A percentile compares a stretch with the other conserved stretches of the same genome.
Conservation (phyloP, 2,797 vertebrate genomes). For the Pagetopsis macropterus region DNA sequence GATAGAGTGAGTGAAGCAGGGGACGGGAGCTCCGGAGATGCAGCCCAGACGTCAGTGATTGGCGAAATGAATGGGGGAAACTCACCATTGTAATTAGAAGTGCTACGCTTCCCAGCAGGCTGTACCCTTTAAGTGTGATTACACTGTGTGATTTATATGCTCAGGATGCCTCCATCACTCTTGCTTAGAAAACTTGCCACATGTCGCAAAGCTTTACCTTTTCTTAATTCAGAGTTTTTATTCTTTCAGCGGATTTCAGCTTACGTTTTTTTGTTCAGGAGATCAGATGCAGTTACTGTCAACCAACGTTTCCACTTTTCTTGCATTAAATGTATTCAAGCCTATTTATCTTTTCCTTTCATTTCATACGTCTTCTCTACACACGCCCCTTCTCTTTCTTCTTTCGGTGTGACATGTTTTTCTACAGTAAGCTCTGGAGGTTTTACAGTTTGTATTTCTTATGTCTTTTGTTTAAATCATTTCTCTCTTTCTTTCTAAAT, state of each 20-base stretch:
- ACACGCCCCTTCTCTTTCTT: background rate
- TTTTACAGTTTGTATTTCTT: constrained; percentile 7
- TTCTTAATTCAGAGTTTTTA: constrained; percentile 14
- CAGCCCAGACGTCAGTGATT: constrained; percentile 47
- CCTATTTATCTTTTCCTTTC: background rate
- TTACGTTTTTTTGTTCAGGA: background rate
- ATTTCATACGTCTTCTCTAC: background rate
- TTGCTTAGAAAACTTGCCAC: constrained; percentile 40
- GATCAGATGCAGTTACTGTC: constrained; percentile 17
- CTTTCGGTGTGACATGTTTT: constrained; percentile 2
- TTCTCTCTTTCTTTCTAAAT: constrained; percentile 14
- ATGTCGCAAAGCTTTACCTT: constrained; percentile 29
- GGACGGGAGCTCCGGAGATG: constrained; percentile 28
- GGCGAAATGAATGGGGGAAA: constrained; percentile 31
- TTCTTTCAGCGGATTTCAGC: constrained; percentile 1
- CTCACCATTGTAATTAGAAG: constrained; percentile 62
- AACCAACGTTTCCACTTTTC: background rate
- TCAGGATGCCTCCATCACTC: constrained; percentile 31
- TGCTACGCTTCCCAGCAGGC: constrained; percentile 42
- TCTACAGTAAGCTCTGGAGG: background rate
- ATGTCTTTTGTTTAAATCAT: constrained; percentile 5
- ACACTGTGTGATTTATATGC: constrained; percentile 57
- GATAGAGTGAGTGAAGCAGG: constrained; percentile 30
- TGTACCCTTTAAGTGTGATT: constrained; percentile 63
- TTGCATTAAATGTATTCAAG: constrained; percentile 19